Percentiles rank a stretch among this genome's conserved stretches.
Evolutionary conservation across 2,888 invertebrate genomes (phyloP).

Genomic region (Pherbina coryleti): DNA sequence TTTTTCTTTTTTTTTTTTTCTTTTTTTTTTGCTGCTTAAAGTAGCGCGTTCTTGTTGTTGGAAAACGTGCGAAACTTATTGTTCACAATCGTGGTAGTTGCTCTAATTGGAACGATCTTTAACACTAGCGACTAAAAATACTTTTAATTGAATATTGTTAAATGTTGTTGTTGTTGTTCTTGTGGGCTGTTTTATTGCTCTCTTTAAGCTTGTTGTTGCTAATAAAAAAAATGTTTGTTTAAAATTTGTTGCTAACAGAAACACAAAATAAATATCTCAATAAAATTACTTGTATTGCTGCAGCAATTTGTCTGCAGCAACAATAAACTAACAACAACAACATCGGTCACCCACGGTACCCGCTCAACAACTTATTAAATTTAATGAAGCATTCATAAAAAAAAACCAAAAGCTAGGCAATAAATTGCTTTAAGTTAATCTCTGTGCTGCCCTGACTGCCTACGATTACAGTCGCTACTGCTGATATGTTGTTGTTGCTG

Average conservation of each 20-base stretch:
- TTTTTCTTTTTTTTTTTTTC: too few relatives aligned
- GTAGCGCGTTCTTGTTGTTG: background rate
- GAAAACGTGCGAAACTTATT: background rate
- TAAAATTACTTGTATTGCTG: slow-evolving; percentile 25
- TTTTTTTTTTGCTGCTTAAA: background rate
- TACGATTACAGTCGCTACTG: background rate
- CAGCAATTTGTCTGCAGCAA: background rate
- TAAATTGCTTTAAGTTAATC: background rate
- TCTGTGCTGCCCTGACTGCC: background rate
- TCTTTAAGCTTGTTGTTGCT: background rate
- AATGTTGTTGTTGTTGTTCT: background rate
- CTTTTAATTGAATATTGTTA: background rate
- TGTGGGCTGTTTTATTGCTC: background rate
- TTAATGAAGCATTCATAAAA: background rate
- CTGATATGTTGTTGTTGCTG: background rate
- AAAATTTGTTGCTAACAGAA: background rate
- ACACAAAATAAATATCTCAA: background rate
- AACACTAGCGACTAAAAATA: background rate
- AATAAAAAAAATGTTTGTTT: background rate
- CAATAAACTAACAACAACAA: background rate
- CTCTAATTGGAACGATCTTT: background rate
- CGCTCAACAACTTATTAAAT: background rate
- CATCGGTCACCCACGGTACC: background rate
- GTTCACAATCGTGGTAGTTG: background rate
- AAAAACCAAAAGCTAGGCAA: background rate